Percentiles rank a stretch among this genome's conserved stretches.
These are phyloP conservation scores for Listronotus oregonensis DNA, from an alignment of 1,140 invertebrate genomes.

Conservation along the genomic window DNA sequence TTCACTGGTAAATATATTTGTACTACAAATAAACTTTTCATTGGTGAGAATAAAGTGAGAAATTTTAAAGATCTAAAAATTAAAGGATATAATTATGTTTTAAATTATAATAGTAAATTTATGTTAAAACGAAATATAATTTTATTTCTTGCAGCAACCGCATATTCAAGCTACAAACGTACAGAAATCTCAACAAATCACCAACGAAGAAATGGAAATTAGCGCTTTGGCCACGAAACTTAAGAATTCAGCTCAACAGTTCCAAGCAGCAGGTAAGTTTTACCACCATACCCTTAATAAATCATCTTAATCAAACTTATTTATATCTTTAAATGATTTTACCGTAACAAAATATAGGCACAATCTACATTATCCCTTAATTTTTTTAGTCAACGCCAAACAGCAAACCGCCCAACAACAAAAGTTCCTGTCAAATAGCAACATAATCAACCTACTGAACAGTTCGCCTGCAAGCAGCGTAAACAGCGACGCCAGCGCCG, in stretches of 20 bases:
- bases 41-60: too few relatives aligned
- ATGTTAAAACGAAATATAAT: constrained; percentile 7
- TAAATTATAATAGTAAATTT: too few relatives aligned
- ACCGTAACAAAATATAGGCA: too few relatives aligned
- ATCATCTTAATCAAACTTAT: too few relatives aligned
- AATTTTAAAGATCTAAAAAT: too few relatives aligned
- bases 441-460: constrained; percentile 72
- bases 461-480: constrained; percentile 71
- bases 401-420: constrained; percentile 58
- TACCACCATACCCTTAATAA: neutral
- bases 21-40: too few relatives aligned
- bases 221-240: constrained; percentile 76
- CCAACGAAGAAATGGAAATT: constrained; percentile 67
- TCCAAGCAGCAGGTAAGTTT: constrained; percentile 66
- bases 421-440: constrained; percentile 44
- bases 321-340: too few relatives aligned
- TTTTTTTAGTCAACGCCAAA: constrained; percentile 33
- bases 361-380: too few relatives aligned
- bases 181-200: constrained; percentile 40
- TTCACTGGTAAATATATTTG: too few relatives aligned
- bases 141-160: constrained; percentile 59
- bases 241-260: constrained; percentile 79
- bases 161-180: constrained; percentile 59
- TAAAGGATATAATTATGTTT: too few relatives aligned
- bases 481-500: constrained; percentile 57